phyloP scores from a whole-genome alignment of 2,797 vertebrate species.

The Sarcoramphus papa region DNA sequence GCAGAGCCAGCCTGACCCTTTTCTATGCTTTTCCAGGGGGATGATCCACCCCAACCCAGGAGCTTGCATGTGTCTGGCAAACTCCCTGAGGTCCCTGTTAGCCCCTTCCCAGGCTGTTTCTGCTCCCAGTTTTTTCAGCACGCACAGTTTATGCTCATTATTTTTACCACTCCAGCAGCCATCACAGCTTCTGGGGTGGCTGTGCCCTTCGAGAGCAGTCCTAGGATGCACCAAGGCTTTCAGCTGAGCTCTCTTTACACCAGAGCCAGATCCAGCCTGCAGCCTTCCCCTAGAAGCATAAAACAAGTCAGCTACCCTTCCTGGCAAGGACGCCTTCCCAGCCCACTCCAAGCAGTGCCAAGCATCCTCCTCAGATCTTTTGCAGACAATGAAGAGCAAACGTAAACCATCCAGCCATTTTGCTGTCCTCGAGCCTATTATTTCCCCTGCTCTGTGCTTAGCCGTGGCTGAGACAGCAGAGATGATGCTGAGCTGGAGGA shows the following conservation, averaged over 20 bases:
- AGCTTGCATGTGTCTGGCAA: fast-evolving
- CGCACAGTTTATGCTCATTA: fast-evolving
- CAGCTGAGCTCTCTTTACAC: neutral
- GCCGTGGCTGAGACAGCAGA: neutral
- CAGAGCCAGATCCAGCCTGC: neutral
- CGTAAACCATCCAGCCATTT: neutral
- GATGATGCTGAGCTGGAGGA: neutral
- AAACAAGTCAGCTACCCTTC: neutral
- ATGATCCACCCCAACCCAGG: neutral
- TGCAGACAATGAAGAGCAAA: neutral
- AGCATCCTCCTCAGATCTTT: neutral
- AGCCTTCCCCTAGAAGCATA: neutral
- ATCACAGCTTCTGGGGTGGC: neutral
- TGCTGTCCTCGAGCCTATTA: neutral
- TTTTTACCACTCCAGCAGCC: neutral
- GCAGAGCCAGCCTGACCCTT: fast-evolving
- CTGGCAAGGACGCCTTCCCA: neutral
- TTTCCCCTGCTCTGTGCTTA: neutral
- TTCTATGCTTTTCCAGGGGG: neutral
- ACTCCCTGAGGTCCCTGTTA: neutral
- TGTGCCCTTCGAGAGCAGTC: neutral
- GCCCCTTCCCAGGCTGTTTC: neutral
- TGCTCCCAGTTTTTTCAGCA: neutral
- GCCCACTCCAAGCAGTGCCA: neutral
- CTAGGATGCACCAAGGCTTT: neutral